These are phyloP conservation scores for Enteromius trimaculatus DNA, from an alignment of 2,797 vertebrate species.

Conservation along the genomic window DNA sequence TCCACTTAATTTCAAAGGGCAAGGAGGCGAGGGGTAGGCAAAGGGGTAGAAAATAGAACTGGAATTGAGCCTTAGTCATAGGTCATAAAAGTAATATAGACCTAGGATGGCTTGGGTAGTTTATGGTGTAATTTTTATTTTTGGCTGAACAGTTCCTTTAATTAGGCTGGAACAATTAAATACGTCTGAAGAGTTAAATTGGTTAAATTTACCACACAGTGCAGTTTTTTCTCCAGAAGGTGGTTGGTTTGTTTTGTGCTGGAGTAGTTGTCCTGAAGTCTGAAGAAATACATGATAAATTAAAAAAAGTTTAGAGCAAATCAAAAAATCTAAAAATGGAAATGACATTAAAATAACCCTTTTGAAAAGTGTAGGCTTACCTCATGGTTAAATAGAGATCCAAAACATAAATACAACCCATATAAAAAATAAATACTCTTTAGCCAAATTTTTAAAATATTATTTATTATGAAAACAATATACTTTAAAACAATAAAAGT, in stretches of 20 bases:
- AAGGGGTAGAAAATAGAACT: too few relatives aligned
- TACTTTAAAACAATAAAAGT: too few relatives aligned
- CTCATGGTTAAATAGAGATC: background rate
- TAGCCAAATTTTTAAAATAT: background rate
- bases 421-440: background rate
- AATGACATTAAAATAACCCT: background rate
- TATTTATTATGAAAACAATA: too few relatives aligned
- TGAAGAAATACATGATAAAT: conserved; percentile 47
- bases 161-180: background rate
- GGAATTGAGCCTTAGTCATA: too few relatives aligned
- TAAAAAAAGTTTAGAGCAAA: too few relatives aligned
- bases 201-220: conserved; percentile 72
- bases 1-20: too few relatives aligned
- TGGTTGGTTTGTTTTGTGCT: conserved; percentile 74
- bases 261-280: conserved; percentile 76
- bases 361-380: background rate
- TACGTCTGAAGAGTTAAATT: background rate
- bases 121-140: too few relatives aligned
- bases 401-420: background rate
- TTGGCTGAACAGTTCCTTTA: background rate
- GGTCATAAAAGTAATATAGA: too few relatives aligned
- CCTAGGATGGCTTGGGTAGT: too few relatives aligned
- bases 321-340: background rate
- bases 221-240: conserved; percentile 73
- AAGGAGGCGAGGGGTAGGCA: too few relatives aligned